phyloP scores from a whole-genome alignment of 2,113 vertebrate genomes.

The Calidris pygmaea region DNA sequence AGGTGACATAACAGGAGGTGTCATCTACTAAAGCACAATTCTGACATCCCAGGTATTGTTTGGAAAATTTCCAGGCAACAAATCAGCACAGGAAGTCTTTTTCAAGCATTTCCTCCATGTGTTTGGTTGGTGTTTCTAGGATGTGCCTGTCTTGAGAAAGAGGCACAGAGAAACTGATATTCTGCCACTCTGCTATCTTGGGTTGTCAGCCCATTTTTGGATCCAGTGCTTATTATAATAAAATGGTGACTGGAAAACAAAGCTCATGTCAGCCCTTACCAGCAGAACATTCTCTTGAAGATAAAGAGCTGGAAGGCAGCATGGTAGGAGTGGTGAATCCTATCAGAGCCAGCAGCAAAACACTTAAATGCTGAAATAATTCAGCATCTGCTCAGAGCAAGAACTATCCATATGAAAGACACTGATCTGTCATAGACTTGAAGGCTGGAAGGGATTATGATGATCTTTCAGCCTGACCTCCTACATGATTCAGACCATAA shows the following conservation, averaged over 20 bases:
- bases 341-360: slow-evolving; percentile 19
- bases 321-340: neutral
- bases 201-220: neutral
- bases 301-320: neutral
- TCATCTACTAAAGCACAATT: neutral
- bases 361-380: slow-evolving; percentile 33
- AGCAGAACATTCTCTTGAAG: neutral
- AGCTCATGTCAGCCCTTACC: neutral
- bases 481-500: neutral
- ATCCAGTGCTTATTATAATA: neutral
- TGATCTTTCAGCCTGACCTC: neutral
- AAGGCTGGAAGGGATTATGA: neutral
- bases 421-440: neutral
- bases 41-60: neutral
- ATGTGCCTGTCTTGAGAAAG: neutral
- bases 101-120: neutral
- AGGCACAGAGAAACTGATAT: neutral
- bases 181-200: neutral
- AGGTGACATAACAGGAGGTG: neutral
- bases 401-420: neutral
- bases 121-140: neutral
- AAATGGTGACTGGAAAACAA: neutral
- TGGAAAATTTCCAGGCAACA: neutral
- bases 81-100: neutral
- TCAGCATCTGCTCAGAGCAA: slow-evolving; percentile 11